Conservation (phyloP, 2,113 vertebrate species). For the Percopsis transmontana region DNA sequence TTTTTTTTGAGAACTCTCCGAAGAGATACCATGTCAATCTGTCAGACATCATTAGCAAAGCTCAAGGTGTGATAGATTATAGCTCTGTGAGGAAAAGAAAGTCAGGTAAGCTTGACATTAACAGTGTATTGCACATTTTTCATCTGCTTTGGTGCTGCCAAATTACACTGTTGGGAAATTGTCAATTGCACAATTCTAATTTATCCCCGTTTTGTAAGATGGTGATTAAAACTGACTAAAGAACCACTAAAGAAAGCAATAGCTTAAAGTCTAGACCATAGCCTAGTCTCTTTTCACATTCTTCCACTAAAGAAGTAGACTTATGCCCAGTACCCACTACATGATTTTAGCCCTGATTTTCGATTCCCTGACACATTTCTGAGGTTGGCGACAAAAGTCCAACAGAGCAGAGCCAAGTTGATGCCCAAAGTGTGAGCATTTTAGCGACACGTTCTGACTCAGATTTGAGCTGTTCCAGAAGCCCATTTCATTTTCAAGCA, state of each 20-base stretch:
- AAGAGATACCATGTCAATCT: slow-evolving; percentile 70
- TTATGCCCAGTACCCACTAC: no score
- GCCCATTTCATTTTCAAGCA: no score
- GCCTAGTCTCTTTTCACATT: no score
- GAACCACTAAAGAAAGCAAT: no score
- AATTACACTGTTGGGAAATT: slow-evolving; percentile 17
- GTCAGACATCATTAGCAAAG: slow-evolving; percentile 73
- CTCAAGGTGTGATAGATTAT: slow-evolving; percentile 54
- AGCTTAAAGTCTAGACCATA: no score
- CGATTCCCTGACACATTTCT: no score
- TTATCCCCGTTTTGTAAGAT: not conserved
- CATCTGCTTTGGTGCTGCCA: slow-evolving; percentile 40
- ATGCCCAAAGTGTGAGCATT: not conserved
- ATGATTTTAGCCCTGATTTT: no score
- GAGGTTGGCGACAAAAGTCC: no score
- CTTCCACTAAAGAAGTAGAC: no score
- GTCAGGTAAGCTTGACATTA: slow-evolving; percentile 60
- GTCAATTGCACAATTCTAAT: not conserved
- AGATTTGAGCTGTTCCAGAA: no score
- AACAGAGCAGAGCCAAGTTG: no score
- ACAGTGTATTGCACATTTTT: slow-evolving; percentile 49
- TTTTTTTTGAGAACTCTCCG: slow-evolving; percentile 65
- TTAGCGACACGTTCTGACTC: not conserved
- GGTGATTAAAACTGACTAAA: not conserved
- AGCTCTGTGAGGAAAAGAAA: slow-evolving; percentile 50